Conservation (phyloP, 2,888 invertebrate genomes). For the Diarsia rubi region DNA sequence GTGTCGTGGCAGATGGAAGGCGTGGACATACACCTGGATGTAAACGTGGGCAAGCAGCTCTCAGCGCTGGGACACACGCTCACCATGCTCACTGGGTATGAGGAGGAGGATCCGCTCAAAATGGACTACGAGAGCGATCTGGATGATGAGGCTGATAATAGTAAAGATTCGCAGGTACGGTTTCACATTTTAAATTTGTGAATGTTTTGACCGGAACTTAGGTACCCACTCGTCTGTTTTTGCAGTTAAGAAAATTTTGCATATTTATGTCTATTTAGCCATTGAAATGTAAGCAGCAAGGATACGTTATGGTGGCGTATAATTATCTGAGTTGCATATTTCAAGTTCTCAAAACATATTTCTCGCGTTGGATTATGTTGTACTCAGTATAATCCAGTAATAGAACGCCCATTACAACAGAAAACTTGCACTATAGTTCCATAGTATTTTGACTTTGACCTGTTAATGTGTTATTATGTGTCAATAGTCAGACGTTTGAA, state of each 20-base stretch:
- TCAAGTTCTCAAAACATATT: no score
- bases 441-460: neutral
- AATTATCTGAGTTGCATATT: no score
- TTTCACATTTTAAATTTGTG: no score
- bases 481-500: neutral
- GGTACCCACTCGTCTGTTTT: no score
- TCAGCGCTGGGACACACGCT: slow-evolving; percentile 98
- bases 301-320: no score
- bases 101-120: slow-evolving; percentile 94
- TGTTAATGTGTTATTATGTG: neutral
- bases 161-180: slow-evolving; percentile 90
- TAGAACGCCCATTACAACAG: no score
- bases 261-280: no score
- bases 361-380: no score
- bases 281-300: no score
- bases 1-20: slow-evolving; percentile 99
- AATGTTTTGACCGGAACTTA: no score
- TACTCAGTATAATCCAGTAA: no score
- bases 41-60: slow-evolving; percentile 98
- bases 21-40: slow-evolving; percentile 98
- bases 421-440: neutral
- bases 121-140: slow-evolving; percentile 95
- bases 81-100: slow-evolving; percentile 97
- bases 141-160: slow-evolving; percentile 93
- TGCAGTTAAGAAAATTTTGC: no score